Evolutionary conservation across 2,888 invertebrate genomes (phyloP).

Genomic region (Autographa gamma): DNA sequence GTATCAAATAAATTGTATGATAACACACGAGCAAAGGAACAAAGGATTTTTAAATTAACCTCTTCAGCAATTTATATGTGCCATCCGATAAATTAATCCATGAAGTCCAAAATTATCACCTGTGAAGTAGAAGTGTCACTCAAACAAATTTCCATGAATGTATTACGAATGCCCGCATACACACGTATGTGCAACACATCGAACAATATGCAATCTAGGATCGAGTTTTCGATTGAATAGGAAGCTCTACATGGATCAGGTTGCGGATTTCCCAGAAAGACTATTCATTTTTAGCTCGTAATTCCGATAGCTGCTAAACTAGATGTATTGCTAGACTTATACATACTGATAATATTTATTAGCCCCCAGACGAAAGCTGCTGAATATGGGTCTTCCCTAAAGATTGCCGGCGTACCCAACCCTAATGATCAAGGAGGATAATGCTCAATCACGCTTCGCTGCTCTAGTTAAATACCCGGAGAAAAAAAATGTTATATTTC

Average conservation of each 20-base stretch:
- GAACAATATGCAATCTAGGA: conserved; percentile 24
- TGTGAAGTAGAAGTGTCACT: conserved; percentile 11
- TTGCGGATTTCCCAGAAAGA: conserved; percentile 1
- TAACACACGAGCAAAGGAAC: too few species aligned
- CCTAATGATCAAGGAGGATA: not conserved
- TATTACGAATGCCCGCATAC: conserved; percentile 12
- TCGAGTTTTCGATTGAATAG: conserved; percentile 15
- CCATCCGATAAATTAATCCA: too few species aligned
- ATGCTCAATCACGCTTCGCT: not conserved
- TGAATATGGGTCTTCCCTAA: not conserved
- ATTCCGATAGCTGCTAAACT: conserved; percentile 24
- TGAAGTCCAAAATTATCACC: not conserved
- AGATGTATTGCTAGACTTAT: conserved; percentile 17
- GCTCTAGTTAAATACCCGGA: not conserved
- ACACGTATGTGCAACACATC: not conserved
- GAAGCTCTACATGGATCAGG: not conserved
- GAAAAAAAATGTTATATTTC: not conserved
- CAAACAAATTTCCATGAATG: conserved; percentile 24
- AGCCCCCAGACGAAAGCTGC: not conserved
- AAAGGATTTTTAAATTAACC: too few species aligned
- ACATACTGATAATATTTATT: not conserved
- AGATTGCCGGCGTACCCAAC: not conserved
- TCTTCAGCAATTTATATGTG: too few species aligned
- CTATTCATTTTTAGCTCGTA: conserved; percentile 22
- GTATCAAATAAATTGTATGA: not conserved